These are phyloP conservation scores for Hipparchia sbordonii DNA, from an alignment of 2,888 invertebrate species.

Conservation along the genomic window DNA sequence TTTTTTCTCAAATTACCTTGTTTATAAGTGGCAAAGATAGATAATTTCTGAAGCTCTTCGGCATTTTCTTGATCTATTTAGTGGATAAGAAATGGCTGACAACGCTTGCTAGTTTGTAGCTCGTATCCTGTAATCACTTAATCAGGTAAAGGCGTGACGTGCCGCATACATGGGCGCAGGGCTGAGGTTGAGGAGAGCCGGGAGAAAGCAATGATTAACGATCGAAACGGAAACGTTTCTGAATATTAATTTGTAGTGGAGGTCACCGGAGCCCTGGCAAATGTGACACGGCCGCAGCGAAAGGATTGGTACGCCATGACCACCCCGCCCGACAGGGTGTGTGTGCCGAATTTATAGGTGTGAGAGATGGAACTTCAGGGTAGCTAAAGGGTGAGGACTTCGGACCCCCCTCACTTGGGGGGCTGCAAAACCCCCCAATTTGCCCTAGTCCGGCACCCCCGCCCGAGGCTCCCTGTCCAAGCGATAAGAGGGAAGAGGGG, in stretches of 20 bases:
- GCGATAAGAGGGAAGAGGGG: conserved; percentile 83
- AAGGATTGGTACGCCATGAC: conserved; percentile 79
- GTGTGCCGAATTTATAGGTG: conserved; percentile 83
- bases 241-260: conserved; percentile 83
- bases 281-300: conserved; percentile 79
- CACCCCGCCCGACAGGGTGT: conserved; percentile 75
- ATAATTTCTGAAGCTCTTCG: no score
- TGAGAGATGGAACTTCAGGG: conserved; percentile 83
- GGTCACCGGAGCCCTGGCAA: conserved; percentile 75
- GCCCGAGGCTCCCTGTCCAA: conserved; percentile 81
- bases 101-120: not conserved
- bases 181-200: conserved; percentile 55
- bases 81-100: not conserved
- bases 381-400: conserved; percentile 83
- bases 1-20: no score
- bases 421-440: conserved; percentile 73
- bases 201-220: conserved; percentile 78
- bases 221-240: conserved; percentile 77
- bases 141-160: conserved; percentile 38
- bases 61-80: not conserved
- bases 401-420: conserved; percentile 77
- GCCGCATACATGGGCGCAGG: conserved; percentile 35
- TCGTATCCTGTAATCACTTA: conserved; percentile 11
- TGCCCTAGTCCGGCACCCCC: conserved; percentile 82
- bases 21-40: no score